Conservation (phyloP, 2,797 vertebrate genomes). For the Coranthus polyacanthus region DNA sequence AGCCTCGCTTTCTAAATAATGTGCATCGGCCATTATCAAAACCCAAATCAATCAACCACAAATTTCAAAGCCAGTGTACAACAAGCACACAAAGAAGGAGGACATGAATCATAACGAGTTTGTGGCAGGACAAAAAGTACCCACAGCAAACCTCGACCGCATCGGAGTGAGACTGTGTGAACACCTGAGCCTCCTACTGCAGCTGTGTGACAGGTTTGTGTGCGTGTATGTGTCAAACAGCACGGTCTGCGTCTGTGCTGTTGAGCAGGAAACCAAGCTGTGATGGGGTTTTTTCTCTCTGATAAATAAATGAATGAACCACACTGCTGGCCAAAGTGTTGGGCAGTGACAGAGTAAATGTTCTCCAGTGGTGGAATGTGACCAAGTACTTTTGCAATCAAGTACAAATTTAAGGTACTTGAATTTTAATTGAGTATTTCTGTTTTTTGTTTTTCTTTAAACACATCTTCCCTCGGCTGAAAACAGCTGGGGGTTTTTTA, state of each 20-base stretch:
- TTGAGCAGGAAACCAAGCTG: slow-evolving; percentile 42
- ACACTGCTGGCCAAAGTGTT: slow-evolving; percentile 2
- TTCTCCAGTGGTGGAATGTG: slow-evolving; percentile 15
- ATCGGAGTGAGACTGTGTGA: not conserved
- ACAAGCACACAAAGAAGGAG: not conserved
- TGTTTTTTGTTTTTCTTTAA: too few relatives aligned
- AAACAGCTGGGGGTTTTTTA: too few relatives aligned
- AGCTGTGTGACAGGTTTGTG: too few relatives aligned
- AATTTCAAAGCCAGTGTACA: too few relatives aligned
- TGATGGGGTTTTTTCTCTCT: slow-evolving; percentile 25
- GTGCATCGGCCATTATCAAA: too few relatives aligned
- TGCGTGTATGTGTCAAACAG: not conserved
- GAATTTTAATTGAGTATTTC: too few relatives aligned
- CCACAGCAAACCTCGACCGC: not conserved
- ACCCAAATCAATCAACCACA: too few relatives aligned
- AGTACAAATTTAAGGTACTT: too few relatives aligned
- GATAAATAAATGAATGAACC: slow-evolving; percentile 75
- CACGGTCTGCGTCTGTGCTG: not conserved
- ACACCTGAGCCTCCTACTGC: too few relatives aligned
- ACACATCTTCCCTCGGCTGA: too few relatives aligned
- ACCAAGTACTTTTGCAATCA: too few relatives aligned
- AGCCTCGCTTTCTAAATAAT: too few relatives aligned
- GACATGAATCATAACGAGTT: not conserved
- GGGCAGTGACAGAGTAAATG: slow-evolving; percentile 17
- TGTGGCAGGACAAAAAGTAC: not conserved